phyloP scores from a whole-genome alignment of 2,888 invertebrate species.

The Abrostola triplasia region DNA sequence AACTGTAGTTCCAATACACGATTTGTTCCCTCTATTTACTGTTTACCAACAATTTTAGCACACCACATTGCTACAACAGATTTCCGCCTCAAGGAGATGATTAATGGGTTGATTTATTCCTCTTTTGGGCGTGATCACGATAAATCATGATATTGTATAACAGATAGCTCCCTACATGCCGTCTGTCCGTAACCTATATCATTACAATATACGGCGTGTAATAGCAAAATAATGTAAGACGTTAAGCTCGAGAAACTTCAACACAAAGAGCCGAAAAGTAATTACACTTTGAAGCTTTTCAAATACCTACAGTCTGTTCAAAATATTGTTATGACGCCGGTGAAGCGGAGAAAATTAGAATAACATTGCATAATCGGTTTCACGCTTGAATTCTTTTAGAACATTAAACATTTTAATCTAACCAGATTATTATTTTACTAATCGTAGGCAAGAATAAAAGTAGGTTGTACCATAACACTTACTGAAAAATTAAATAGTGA shows the following conservation, averaged over 20 bases:
- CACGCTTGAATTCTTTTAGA: neutral
- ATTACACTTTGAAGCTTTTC: neutral
- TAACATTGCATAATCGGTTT: neutral
- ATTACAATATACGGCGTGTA: constrained; percentile 24
- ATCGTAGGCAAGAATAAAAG: too few relatives aligned
- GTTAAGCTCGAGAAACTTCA: constrained; percentile 10
- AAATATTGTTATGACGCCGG: neutral
- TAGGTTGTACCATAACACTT: too few relatives aligned
- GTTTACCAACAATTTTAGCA: neutral
- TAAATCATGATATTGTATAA: constrained; percentile 36
- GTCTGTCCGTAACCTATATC: constrained; percentile 8
- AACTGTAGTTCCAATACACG: neutral
- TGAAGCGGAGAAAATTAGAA: neutral
- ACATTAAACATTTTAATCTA: too few relatives aligned
- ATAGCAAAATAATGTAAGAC: constrained; percentile 29
- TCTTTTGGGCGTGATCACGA: constrained; percentile 31
- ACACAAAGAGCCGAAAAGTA: constrained; percentile 8
- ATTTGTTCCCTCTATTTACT: neutral
- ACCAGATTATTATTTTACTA: too few relatives aligned
- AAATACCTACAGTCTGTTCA: neutral
- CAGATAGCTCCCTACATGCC: constrained; percentile 18
- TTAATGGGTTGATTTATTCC: constrained; percentile 32
- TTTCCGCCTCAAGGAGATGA: constrained; percentile 37
- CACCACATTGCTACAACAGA: constrained; percentile 9
- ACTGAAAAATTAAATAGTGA: too few relatives aligned